phyloP scores from a whole-genome alignment of 2,888 invertebrate species.

The Drosophila nr. perissopoda region DNA sequence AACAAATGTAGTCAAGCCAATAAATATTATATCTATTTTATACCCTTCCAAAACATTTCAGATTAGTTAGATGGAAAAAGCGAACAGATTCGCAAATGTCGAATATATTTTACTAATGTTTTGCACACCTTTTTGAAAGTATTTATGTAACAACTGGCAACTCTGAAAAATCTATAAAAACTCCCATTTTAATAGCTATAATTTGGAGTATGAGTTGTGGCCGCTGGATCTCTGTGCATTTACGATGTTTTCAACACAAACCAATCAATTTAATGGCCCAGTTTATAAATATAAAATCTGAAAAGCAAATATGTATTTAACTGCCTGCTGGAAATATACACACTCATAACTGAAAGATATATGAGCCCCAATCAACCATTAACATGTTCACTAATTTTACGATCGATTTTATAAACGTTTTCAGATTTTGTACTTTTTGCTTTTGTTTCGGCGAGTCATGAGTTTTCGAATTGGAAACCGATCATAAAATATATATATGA shows the following conservation, averaged over 20 bases:
- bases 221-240: slow-evolving; percentile 26
- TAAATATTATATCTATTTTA: neutral
- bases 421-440: slow-evolving; percentile 34
- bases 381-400: slow-evolving; percentile 82
- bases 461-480: slow-evolving; percentile 23
- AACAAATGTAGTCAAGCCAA: neutral
- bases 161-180: neutral
- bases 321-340: slow-evolving; percentile 27
- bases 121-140: neutral
- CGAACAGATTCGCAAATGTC: too few relatives aligned
- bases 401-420: slow-evolving; percentile 70
- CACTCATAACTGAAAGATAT: slow-evolving; percentile 58
- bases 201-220: neutral
- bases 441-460: slow-evolving; percentile 51
- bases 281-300: slow-evolving; percentile 47
- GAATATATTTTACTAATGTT: neutral
- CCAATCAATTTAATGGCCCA: slow-evolving; percentile 67
- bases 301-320: slow-evolving; percentile 48
- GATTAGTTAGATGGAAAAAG: neutral
- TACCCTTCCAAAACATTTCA: neutral
- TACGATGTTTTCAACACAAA: slow-evolving; percentile 73
- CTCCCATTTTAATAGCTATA: neutral
- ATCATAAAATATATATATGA: slow-evolving; percentile 43
- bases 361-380: slow-evolving; percentile 77
- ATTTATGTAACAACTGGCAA: neutral